These are phyloP conservation scores for Dromococcyx pavoninus DNA, from an alignment of 2,797 vertebrate genomes.

Conservation along the genomic window DNA sequence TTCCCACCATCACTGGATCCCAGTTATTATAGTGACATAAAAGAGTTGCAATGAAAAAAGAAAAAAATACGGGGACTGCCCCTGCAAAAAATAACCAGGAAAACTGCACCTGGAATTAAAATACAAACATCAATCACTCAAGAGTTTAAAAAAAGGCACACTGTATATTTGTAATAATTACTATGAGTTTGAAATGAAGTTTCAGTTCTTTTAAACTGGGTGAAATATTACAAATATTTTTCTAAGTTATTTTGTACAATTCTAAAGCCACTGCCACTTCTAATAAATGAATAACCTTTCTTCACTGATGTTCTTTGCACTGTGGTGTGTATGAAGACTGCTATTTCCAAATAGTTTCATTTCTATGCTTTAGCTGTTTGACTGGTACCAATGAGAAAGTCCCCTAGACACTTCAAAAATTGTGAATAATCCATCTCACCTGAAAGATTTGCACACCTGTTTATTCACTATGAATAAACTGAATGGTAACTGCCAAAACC, in stretches of 20 bases:
- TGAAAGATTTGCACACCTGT: background rate
- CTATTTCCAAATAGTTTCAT: background rate
- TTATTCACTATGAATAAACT: background rate
- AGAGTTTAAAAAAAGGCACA: background rate
- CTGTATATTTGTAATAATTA: background rate
- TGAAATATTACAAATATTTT: background rate
- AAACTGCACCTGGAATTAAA: constrained; percentile 86
- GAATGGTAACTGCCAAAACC: background rate
- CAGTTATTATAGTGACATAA: constrained; percentile 98
- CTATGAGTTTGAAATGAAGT: background rate
- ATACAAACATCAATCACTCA: background rate
- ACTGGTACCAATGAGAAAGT: background rate
- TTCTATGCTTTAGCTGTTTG: background rate
- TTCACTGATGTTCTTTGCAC: background rate
- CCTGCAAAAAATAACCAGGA: constrained; percentile 96
- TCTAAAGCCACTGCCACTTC: background rate
- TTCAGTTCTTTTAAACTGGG: background rate
- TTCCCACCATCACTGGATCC: constrained; percentile 94
- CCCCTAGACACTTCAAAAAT: background rate
- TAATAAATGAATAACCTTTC: background rate
- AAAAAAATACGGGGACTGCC: constrained; percentile 91
- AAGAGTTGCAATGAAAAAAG: constrained; percentile 91
- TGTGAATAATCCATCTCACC: background rate
- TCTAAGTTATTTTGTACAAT: background rate
- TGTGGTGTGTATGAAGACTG: background rate